Base-by-base conservation (phyloP, 1,140 invertebrate genomes). In the Mizuhopecten yessoensis region DNA sequence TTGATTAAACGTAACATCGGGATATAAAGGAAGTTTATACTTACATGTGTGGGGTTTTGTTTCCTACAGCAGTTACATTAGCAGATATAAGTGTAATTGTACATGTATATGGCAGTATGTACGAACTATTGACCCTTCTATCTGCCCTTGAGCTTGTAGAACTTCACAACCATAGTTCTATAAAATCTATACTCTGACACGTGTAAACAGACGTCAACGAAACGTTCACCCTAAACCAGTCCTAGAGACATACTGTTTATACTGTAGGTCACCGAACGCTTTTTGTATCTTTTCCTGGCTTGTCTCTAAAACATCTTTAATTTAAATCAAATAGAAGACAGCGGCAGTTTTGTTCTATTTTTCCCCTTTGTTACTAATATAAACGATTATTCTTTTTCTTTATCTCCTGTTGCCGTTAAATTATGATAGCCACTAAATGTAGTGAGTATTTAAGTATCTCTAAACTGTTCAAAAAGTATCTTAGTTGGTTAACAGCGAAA, bases 1-100 rank as follows among this genome's bases (percentile, higher is more conserved):
- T 75, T 75, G 57, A 75, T 75, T 23, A 75, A 75, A 75, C 29
- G 57, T 75, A 75, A 75, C 29, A 75, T 75, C 57, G 23, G 57
- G 2, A 13, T 75, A 75, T 75, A 75, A 75, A 29, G 57, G n/a
- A 75, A 75, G 57, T 75, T 75, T 75, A 75, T 75, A 75, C 57
- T 75, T 7, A 29, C n/a, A 7, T 75, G 57, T 75, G 57, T n/a
- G 23, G n/a, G 57, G 57, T 75, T 75, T n/a, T 75, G 57, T 75
- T 75, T n/a, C 57, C 23, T 75, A 0, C 29, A 75, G 29, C 57
- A 75, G n/a, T 29, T 75, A 75, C 57, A 75, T 75, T 75, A 17
- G n/a, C 3, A 75, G 57, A 75, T 75, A 75, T 29, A n/a, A 5
- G 9, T 75, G 57, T 75, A 75, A 75, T 75, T 75, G 57, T 75